Evolutionary conservation across 2,797 vertebrate genomes (phyloP), one percentile per base, ranked within the genome.

Genomic region (Scarus forsteni): DNA sequence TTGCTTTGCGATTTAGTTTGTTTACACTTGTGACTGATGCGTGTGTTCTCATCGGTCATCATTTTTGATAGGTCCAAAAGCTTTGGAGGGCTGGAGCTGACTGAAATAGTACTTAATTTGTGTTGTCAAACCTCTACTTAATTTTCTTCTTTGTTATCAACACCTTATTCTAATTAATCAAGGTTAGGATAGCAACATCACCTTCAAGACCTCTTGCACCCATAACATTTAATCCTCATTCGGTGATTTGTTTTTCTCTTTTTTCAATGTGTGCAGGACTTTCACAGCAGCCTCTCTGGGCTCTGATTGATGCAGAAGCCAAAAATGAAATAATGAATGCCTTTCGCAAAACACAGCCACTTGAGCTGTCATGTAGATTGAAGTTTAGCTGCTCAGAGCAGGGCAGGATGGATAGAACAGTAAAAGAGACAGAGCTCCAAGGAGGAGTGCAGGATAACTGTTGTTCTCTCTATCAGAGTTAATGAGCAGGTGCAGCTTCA

Each of bases 401-500:
- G 66, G 16, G 0, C 35, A 13, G 43, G 56, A 69, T 60, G 61
- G 62, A 59, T 55, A 42, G 63, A 66, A 76, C 19, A 73, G 55
- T 50, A 19, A 61, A 59, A 56, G 16, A 49, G 57, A 79, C 72
- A 76, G 48, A 62, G 48, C 71, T 55, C 51, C 8, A 16, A 79
- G 68, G 70, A 45, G 65, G 56, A 71, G 63, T 39, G 66, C 61
- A 66, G 42, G 42, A 66, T 83, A 80, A 64, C 72, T 59, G 66
- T 80, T 76, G 50, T 73, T 78, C 85, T 73, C 85, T 71, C 84
- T 86, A 83, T 91, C 79, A 75, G 73, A 79, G 74, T 78, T 90
- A 92, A 93, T 92, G 89, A 92, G 85, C 83, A 85, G 75, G 75
- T 83, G 77, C 61, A 44, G 57, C 73, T 83, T 63, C 43, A 50